Percentiles rank a stretch among this genome's conserved stretches.
Conservation (phyloP, 2,113 vertebrate genomes). For the Theropithecus gelada region DNA sequence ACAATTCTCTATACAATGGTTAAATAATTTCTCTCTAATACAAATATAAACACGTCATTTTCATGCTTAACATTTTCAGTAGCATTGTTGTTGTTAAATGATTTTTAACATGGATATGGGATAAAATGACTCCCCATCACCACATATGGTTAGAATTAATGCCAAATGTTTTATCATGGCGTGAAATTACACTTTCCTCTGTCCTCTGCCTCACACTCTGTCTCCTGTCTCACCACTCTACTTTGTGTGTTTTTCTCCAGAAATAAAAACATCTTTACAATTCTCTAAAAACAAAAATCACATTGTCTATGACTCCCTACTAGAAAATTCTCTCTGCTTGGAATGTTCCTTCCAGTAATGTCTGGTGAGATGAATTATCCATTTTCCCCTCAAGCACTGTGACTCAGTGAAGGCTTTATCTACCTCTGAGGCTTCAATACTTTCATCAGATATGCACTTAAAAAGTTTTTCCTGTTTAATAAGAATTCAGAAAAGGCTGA, state of each 20-base stretch:
- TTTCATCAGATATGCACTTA: background rate
- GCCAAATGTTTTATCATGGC: background rate
- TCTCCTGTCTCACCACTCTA: background rate
- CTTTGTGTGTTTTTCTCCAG: background rate
- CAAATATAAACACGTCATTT: background rate
- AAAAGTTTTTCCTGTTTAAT: background rate
- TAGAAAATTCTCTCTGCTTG: background rate
- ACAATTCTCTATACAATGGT: background rate
- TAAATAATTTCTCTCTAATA: background rate
- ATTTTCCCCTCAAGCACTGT: background rate
- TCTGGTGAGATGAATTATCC: background rate
- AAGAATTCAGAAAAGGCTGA: background rate
- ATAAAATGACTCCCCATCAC: background rate
- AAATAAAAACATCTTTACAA: background rate
- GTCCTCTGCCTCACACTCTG: background rate
- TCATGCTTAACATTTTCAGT: background rate
- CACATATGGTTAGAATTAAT: background rate
- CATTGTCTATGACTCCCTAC: accelerated
- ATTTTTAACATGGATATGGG: background rate
- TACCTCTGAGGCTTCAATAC: background rate
- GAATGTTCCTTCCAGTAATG: background rate
- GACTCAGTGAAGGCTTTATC: background rate
- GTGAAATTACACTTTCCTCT: background rate
- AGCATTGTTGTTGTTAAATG: background rate
- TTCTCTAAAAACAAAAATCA: background rate